Conservation (phyloP, 2,888 invertebrate genomes). For the Neoascia interrupta region DNA sequence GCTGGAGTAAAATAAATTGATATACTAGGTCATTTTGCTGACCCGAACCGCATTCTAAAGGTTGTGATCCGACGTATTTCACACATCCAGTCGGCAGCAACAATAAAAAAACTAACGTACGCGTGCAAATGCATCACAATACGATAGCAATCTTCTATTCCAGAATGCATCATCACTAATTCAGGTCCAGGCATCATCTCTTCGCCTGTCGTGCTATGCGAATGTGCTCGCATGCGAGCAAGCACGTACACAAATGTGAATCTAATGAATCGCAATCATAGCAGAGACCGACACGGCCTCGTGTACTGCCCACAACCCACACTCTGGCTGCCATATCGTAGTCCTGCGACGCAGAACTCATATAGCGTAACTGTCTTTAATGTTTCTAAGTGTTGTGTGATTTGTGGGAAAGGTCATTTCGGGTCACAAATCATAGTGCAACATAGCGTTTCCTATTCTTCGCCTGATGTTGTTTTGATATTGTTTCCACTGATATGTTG, state of each 20-base stretch:
- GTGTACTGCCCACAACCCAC: slow-evolving; percentile 25
- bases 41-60: slow-evolving; percentile 50
- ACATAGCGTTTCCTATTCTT: slow-evolving; percentile 17
- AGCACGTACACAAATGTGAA: slow-evolving; percentile 69
- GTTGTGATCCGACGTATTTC: slow-evolving; percentile 54
- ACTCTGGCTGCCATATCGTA: background rate
- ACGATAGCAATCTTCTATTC: slow-evolving; percentile 66
- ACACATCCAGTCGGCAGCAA: slow-evolving; percentile 40
- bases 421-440: slow-evolving; percentile 64
- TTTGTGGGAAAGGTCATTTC: slow-evolving; percentile 67
- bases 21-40: slow-evolving; percentile 62
- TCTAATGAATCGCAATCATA: slow-evolving; percentile 69
- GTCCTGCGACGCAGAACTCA: slow-evolving; percentile 39
- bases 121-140: slow-evolving; percentile 48
- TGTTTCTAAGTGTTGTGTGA: slow-evolving; percentile 68
- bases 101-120: slow-evolving; percentile 29
- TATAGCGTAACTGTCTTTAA: slow-evolving; percentile 68
- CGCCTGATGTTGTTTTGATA: slow-evolving; percentile 43
- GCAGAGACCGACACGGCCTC: slow-evolving; percentile 51
- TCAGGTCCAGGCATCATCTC: slow-evolving; percentile 63
- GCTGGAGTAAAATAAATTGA: slow-evolving; percentile 52
- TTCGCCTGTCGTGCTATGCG: slow-evolving; percentile 37
- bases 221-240: slow-evolving; percentile 49
- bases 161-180: slow-evolving; percentile 68
- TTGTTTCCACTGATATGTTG: slow-evolving; percentile 64